These are phyloP conservation scores for Sogatella furcifera DNA, from an alignment of 1,140 invertebrate species.

Conservation along the genomic window DNA sequence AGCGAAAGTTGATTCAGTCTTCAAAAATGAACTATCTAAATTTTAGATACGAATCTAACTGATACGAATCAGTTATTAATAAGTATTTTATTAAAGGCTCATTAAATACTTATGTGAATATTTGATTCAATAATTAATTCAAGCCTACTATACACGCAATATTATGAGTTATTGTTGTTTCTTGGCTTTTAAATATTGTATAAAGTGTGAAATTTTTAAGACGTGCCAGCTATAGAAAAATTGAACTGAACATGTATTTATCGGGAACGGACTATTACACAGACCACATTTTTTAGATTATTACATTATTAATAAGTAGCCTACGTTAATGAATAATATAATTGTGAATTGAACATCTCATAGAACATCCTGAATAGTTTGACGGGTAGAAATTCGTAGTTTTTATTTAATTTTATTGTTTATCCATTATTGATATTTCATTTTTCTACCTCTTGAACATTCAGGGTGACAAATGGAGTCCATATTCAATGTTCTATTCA, in stretches of 20 bases:
- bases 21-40: too few relatives aligned
- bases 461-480: conserved; percentile 10
- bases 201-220: conserved; percentile 6
- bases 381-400: conserved; percentile 17
- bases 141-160: too few relatives aligned
- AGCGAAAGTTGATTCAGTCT: too few relatives aligned
- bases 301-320: conserved; percentile 8
- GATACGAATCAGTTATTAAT: too few relatives aligned
- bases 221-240: not conserved
- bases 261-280: conserved; percentile 3
- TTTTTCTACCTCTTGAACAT: conserved; percentile 21
- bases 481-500: not conserved
- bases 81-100: too few relatives aligned
- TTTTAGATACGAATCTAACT: too few relatives aligned
- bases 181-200: not conserved
- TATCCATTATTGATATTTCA: conserved; percentile 7
- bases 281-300: conserved; percentile 6
- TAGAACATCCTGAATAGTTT: conserved; percentile 16
- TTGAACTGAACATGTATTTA: conserved; percentile 5
- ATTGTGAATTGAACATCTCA: too few relatives aligned
- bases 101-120: too few relatives aligned
- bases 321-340: too few relatives aligned
- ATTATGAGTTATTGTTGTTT: too few relatives aligned
- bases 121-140: too few relatives aligned
- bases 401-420: conserved; percentile 15